Evolutionary conservation across 2,888 invertebrate species (phyloP), one percentile per base, ranked within the genome.

Genomic region (Melipona bicolor): DNA sequence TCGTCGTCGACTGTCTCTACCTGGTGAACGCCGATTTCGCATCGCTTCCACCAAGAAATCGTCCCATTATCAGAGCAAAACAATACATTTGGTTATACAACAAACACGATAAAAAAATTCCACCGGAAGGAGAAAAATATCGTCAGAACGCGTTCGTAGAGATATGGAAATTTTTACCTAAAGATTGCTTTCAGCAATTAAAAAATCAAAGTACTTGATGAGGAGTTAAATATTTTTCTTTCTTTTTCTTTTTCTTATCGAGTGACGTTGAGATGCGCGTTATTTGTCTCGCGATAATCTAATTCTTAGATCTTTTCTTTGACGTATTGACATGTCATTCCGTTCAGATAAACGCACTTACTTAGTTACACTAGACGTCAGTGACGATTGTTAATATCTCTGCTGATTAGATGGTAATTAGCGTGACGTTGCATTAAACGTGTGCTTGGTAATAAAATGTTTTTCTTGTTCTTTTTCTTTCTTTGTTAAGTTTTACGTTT

Each of bases 1-100:
- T 74, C 69, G 79, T 15, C 19, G 59, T 54, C 61, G 11, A 89
- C 88, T 89, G 83, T 70, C 19, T 50, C n/a, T 50, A 24, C 32
- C 36, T n/a, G 24, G 54, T 65, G 43, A 61, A 67, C 61, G 36
- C 64, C 64, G 61, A 71, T 75, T 76, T 69, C 15, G 27, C 62
- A 4, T 65, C 78, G 69, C 70, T 77, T 73, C 73, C 75, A 36
- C 71, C 80, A 49, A 11, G 32, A 52, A 17, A 52, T 15, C 17
- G 71, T 52, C 50, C 27, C 43, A 77, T 68, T 79, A 84, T 87
- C 80, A 24, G 21, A 1, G 19, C 27, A 59, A 64, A 70, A 27
- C n/a, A n/a, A n/a, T 59, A 15, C n/a, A 9, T 9, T 19, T 52
- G 24, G 59, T 80, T 79, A 68, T 65, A 59, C 68, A 43, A 70